A percentile compares a stretch with the other conserved stretches of the same genome.
These are phyloP conservation scores for Coryphaenoides rupestris DNA, from an alignment of 2,113 vertebrate species.

Conservation along the genomic window DNA sequence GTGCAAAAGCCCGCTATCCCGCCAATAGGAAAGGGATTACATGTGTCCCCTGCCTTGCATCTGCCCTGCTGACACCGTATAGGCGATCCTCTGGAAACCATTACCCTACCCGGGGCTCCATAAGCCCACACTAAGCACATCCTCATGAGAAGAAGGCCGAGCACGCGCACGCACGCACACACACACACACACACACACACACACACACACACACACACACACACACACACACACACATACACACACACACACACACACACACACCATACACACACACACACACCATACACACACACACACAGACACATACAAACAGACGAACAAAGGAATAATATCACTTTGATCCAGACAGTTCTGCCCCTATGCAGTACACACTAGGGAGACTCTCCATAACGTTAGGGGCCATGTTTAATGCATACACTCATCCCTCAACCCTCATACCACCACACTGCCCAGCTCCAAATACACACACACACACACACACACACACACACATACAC, in stretches of 20 bases:
- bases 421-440: too few relatives aligned
- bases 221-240: neutral
- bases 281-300: neutral
- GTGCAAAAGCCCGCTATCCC: neutral
- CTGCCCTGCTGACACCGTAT: slow-evolving; percentile 21
- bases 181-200: slow-evolving; percentile 2
- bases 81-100: slow-evolving; percentile 26
- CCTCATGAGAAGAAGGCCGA: too few relatives aligned
- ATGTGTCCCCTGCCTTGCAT: slow-evolving; percentile 24
- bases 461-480: too few relatives aligned
- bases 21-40: slow-evolving; percentile 17
- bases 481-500: too few relatives aligned
- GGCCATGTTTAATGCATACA: too few relatives aligned
- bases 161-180: neutral
- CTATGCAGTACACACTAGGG: too few relatives aligned
- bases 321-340: too few relatives aligned
- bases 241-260: neutral
- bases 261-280: slow-evolving; percentile 3
- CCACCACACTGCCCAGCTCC: too few relatives aligned
- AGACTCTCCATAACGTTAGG: too few relatives aligned
- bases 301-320: too few relatives aligned
- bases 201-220: neutral
- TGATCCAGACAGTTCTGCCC: too few relatives aligned
- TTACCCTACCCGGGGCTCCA: slow-evolving; percentile 7
- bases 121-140: too few relatives aligned